phyloP scores from a whole-genome alignment of 2,888 invertebrate genomes.

The Philereme vetulata region DNA sequence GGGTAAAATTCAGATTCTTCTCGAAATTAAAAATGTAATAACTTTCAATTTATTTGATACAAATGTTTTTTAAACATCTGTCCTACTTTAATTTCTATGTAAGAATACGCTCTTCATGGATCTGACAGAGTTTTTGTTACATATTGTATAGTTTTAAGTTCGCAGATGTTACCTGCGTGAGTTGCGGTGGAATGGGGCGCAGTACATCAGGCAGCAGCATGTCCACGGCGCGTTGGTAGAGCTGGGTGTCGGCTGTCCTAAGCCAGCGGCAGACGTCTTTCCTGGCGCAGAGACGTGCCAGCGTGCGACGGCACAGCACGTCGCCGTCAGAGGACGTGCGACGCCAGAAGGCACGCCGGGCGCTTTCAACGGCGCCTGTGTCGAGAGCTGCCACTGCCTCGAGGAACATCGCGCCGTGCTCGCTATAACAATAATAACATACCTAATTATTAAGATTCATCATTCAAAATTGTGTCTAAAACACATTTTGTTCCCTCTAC shows the following conservation, averaged over 20 bases:
- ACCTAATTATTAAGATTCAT: too few species aligned
- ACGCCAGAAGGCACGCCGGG: constrained; percentile 97
- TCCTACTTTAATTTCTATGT: too few species aligned
- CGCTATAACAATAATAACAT: constrained; percentile 77
- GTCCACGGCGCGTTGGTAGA: constrained; percentile 98
- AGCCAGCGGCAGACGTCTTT: constrained; percentile 90
- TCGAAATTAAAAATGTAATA: too few species aligned
- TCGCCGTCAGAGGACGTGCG: constrained; percentile 84
- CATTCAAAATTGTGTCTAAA: too few species aligned
- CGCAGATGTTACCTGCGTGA: constrained; percentile 91
- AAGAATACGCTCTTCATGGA: too few species aligned
- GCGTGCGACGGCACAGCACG: constrained; percentile 95
- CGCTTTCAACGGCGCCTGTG: constrained; percentile 93
- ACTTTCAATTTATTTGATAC: too few species aligned
- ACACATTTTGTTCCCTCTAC: background rate
- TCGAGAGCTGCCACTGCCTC: constrained; percentile 96
- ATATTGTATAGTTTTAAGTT: too few species aligned
- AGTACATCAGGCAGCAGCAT: constrained; percentile 98
- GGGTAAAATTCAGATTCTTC: too few species aligned
- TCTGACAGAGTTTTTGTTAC: too few species aligned
- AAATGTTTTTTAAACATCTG: too few species aligned
- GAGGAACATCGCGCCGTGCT: constrained; percentile 96
- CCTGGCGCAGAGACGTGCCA: constrained; percentile 87
- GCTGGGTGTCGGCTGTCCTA: constrained; percentile 92
- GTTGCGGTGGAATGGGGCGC: constrained; percentile 95